Evolutionary conservation across 2,888 invertebrate genomes (phyloP).

Genomic region (Oithona nana): DNA sequence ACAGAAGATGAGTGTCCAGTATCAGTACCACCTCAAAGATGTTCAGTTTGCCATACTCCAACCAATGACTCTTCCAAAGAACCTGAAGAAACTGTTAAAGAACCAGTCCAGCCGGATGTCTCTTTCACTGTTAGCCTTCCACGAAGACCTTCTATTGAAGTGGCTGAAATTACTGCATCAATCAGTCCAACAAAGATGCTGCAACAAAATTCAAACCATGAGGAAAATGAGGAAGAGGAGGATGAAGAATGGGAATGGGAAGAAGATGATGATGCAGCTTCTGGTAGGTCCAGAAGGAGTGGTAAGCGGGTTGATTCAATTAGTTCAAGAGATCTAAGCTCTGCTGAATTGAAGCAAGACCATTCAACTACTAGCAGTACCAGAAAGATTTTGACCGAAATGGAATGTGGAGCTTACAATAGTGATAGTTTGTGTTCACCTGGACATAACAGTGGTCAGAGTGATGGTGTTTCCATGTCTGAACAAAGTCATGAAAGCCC

Average conservation of each 20-base stretch:
- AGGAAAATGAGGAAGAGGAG: conserved; percentile 1
- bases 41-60: neutral
- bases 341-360: neutral
- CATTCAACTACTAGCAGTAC: neutral
- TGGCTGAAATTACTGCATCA: neutral
- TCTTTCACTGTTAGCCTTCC: neutral
- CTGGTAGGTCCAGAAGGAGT: neutral
- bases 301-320: neutral
- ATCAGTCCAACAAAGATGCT: neutral
- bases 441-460: neutral
- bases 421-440: conserved; percentile 2
- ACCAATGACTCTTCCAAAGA: neutral
- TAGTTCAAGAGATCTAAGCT: neutral
- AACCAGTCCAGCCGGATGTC: neutral
- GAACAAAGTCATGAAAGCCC: conserved; percentile 3
- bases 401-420: conserved; percentile 16
- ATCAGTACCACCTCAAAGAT: neutral
- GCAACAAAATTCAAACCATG: neutral
- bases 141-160: neutral
- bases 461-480: neutral
- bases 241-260: conserved; percentile 6
- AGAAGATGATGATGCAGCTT: neutral
- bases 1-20: conserved; percentile 3
- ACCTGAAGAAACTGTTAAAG: neutral
- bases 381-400: conserved; percentile 7